Evolutionary conservation across 2,888 invertebrate species (phyloP).

Genomic region (Eilema sororculum): DNA sequence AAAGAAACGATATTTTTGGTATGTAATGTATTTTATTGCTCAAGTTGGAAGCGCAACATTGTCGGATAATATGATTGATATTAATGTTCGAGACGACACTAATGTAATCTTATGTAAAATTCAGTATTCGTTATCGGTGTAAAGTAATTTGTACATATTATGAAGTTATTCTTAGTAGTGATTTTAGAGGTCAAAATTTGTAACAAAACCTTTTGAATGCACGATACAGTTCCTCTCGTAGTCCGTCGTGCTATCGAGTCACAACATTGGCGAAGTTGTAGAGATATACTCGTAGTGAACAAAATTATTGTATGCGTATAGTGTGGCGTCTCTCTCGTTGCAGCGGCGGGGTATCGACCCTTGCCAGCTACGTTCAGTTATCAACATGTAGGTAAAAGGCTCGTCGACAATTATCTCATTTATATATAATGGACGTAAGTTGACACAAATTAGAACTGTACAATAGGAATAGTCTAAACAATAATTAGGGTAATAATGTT

Average conservation of each 20-base stretch:
- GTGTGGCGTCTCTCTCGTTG: constrained; percentile 73
- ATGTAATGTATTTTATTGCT: constrained; percentile 79
- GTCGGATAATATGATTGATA: constrained; percentile 65
- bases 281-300: constrained; percentile 51
- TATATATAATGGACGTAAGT: constrained; percentile 65
- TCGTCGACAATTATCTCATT: constrained; percentile 69
- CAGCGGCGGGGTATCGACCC: constrained; percentile 55
- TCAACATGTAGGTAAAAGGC: constrained; percentile 68
- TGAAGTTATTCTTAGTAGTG: constrained; percentile 63
- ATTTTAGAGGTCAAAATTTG: constrained; percentile 77
- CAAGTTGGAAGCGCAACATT: constrained; percentile 74
- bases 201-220: constrained; percentile 78
- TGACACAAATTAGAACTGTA: constrained; percentile 73
- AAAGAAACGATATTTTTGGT: constrained; percentile 82
- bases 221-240: constrained; percentile 86
- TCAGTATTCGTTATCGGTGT: constrained; percentile 66
- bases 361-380: constrained; percentile 72
- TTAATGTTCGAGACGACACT: constrained; percentile 66
- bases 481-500: constrained; percentile 73
- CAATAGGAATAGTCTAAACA: constrained; percentile 72
- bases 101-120: constrained; percentile 58
- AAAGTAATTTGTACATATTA: constrained; percentile 68
- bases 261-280: constrained; percentile 70
- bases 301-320: constrained; percentile 43
- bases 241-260: constrained; percentile 82